Evolutionary conservation across 1,140 invertebrate genomes (phyloP).

Genomic region (Procambarus virginalis): DNA sequence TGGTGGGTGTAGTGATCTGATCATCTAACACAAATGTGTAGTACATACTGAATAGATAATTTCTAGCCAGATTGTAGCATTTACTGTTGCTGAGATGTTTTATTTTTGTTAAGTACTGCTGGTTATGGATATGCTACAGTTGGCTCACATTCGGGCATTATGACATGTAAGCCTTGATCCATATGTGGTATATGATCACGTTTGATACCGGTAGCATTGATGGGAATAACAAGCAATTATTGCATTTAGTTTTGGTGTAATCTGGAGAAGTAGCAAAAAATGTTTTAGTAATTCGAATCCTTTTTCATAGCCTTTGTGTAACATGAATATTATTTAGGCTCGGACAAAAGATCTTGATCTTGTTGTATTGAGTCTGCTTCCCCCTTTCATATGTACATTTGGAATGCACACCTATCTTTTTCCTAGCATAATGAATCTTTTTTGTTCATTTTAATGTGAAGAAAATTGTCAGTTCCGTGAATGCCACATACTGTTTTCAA

Average conservation of each 20-base stretch:
- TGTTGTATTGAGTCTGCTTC: slow-evolving; percentile 24
- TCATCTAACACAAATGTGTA: slow-evolving; percentile 27
- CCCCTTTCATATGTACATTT: slow-evolving; percentile 14
- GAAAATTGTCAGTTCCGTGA: background rate
- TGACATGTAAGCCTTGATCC: slow-evolving; percentile 57
- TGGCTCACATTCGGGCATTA: slow-evolving; percentile 47
- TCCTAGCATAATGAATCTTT: background rate
- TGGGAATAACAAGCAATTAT: slow-evolving; percentile 59
- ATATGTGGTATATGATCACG: slow-evolving; percentile 36
- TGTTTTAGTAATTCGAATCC: slow-evolving; percentile 38
- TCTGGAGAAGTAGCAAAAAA: slow-evolving; percentile 53
- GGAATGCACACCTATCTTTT: slow-evolving; percentile 34
- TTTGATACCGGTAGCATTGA: slow-evolving; percentile 54
- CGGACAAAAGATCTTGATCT: slow-evolving; percentile 20
- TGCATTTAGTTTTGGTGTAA: slow-evolving; percentile 58
- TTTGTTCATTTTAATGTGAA: background rate
- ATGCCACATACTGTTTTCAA: background rate
- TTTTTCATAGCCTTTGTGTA: slow-evolving; percentile 21
- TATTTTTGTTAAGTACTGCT: slow-evolving; percentile 53
- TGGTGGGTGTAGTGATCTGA: slow-evolving; percentile 19
- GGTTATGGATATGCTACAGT: slow-evolving; percentile 58
- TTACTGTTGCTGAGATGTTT: slow-evolving; percentile 53
- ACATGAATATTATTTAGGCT: slow-evolving; percentile 39
- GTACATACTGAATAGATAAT: slow-evolving; percentile 56
- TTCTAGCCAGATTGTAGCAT: slow-evolving; percentile 58